Conservation (phyloP, 1,140 invertebrate species). For the Acromyrmex heyeri region DNA sequence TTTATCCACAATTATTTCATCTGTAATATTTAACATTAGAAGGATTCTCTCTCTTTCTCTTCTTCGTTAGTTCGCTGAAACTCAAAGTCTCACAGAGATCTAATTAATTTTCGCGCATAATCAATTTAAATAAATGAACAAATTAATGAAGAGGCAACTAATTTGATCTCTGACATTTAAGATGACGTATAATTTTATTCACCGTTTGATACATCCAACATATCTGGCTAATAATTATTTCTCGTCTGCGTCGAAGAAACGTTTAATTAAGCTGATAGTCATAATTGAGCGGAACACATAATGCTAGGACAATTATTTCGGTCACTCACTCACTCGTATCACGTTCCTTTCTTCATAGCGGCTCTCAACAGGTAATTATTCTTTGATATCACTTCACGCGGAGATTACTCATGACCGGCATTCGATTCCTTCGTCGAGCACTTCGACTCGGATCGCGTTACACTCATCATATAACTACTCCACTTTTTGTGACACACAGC, state of each 20-base stretch:
- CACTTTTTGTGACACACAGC: slow-evolving; percentile 29
- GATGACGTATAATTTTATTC: not conserved
- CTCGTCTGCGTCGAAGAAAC: not conserved
- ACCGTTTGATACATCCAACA: not conserved
- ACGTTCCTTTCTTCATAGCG: slow-evolving; percentile 17
- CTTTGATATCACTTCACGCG: not conserved
- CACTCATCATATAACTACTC: slow-evolving; percentile 11
- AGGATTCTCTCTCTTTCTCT: not conserved
- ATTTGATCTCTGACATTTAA: not conserved
- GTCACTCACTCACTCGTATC: not conserved
- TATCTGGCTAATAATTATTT: not conserved
- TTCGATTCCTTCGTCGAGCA: not conserved
- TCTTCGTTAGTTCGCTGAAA: not conserved
- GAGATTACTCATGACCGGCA: slow-evolving; percentile 3
- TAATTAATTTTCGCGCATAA: not conserved
- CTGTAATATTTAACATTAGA: not conserved
- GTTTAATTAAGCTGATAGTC: not conserved
- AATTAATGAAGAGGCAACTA: not conserved
- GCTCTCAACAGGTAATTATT: slow-evolving; percentile 2
- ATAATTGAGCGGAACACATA: not conserved
- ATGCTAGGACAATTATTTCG: not conserved
- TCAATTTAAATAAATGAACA: not conserved
- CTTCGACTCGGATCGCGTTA: not conserved
- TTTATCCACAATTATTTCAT: not conserved
- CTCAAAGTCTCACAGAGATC: not conserved